Evolutionary conservation across 2,113 vertebrate genomes (phyloP), one percentile per base, ranked within the genome.

Genomic region (Zosterops lateralis): DNA sequence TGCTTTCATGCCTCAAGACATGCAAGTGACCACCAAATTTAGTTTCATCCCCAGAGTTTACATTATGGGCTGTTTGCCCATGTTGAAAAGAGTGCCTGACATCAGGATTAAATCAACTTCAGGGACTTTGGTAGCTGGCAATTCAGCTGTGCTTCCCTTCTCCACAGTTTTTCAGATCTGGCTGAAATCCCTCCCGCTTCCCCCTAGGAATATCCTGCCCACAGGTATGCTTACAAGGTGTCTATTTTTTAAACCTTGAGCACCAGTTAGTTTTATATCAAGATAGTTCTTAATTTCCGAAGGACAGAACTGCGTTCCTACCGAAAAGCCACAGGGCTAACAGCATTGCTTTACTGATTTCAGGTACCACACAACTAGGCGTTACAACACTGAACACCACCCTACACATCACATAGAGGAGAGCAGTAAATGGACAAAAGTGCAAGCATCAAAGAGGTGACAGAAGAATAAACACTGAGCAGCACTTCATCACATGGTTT

Each of bases 21-120:
- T 44, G 65, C 89, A 72, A 97, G 95, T 77, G 95, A 91, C 96
- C 92, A 66, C 93, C 88, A 70, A 85, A 85, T 79, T 65, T 42
- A 86, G 62, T 58, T 83, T 73, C 45, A 70, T 95, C 94, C 96
- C 96, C 36, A 79, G 96, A 80, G 96, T 91, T 50, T 82, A 92
- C 45, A n/a, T 56, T 90, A 79, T 71, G 85, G 96, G 96, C 97
- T 72, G 78, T 31, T 93, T 92, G 97, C 97, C 97, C 85, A 36
- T 22, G 18, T 12, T 75, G 57, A 66, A 83, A 79, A 24, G 40
- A 65, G 34, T 21, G 87, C 84, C 90, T 93, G 90, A 92, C 94
- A 91, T 87, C 73, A 88, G 87, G 93, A 92, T 85, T 95, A 70
- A 91, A 94, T 84, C 87, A 94, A 17, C 93, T 79, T 87, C n/a